Evolutionary conservation across 2,113 vertebrate genomes (phyloP).

Genomic region (Colaptes auratus): DNA sequence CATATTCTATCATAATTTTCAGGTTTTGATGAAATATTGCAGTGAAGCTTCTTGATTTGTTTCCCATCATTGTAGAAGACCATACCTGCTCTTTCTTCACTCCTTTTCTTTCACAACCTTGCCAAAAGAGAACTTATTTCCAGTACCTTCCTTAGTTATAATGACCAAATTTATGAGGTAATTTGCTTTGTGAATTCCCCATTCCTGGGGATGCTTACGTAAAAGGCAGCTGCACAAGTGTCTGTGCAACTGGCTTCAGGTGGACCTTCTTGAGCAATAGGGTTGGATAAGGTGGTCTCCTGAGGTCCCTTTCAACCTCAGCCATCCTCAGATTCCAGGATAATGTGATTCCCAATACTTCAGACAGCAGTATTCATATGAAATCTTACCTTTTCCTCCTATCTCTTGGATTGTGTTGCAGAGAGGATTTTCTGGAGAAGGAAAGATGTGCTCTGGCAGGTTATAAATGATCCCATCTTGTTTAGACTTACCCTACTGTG

Average conservation of each 20-base stretch:
- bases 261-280: neutral
- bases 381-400: neutral
- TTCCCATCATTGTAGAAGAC: neutral
- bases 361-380: neutral
- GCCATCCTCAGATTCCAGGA: neutral
- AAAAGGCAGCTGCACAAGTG: neutral
- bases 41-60: neutral
- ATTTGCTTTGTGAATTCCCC: neutral
- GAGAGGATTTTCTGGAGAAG: neutral
- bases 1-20: neutral
- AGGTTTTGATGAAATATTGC: neutral
- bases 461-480: neutral
- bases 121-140: neutral
- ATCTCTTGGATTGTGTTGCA: fast-evolving
- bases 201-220: neutral
- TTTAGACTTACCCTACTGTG: neutral
- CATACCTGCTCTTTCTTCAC: neutral
- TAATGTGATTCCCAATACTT: neutral
- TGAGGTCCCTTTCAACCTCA: neutral
- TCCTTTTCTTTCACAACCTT: neutral
- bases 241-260: fast-evolving
- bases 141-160: neutral
- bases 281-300: neutral
- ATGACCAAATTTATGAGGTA: neutral
- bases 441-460: neutral